phyloP scores from a whole-genome alignment of 2,888 invertebrate species.

The Mythimna loreyi region DNA sequence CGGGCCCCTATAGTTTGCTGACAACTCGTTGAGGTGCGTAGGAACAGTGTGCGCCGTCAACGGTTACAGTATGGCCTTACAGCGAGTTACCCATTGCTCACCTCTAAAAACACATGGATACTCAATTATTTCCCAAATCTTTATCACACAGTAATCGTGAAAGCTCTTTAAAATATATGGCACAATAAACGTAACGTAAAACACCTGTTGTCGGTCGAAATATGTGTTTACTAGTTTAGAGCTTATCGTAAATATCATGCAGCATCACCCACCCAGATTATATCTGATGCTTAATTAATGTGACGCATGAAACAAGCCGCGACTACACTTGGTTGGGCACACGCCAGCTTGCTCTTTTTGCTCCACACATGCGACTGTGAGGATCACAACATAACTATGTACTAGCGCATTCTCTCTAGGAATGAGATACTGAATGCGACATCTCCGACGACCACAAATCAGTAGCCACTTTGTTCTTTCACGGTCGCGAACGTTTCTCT shows the following conservation, averaged over 20 bases:
- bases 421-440: constrained; percentile 81
- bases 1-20: too few species aligned
- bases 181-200: constrained; percentile 37
- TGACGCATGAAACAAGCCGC: constrained; percentile 85
- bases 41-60: too few species aligned
- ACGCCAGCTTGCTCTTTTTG: constrained; percentile 86
- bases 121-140: background rate
- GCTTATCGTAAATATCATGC: constrained; percentile 63
- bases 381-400: constrained; percentile 67
- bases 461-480: constrained; percentile 87
- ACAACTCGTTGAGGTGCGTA: too few species aligned
- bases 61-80: too few species aligned
- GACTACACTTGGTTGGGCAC: constrained; percentile 85
- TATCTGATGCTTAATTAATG: constrained; percentile 88
- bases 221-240: constrained; percentile 66
- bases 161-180: constrained; percentile 16
- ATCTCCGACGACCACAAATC: constrained; percentile 83
- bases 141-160: background rate
- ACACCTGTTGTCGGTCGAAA: constrained; percentile 67
- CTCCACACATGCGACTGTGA: constrained; percentile 71
- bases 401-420: constrained; percentile 75
- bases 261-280: constrained; percentile 77
- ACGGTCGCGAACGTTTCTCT: constrained; percentile 79
- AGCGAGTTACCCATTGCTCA: too few species aligned
- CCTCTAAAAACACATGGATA: too few species aligned